Evolutionary conservation across 2,113 vertebrate species (phyloP).

Genomic region (Salvelinus alpinus): DNA sequence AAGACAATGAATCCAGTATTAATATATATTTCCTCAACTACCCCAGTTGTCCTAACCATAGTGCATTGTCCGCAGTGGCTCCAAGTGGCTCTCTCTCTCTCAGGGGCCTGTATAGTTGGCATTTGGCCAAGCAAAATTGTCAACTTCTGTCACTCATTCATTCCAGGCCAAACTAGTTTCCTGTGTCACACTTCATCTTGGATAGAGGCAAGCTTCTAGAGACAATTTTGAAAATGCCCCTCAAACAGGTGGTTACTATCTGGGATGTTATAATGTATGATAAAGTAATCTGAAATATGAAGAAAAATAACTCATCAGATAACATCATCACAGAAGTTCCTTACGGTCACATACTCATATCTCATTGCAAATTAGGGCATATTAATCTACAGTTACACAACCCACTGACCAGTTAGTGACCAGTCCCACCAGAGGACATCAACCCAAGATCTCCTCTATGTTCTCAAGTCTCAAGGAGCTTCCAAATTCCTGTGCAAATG

Average conservation of each 20-base stretch:
- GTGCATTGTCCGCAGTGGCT: too few relatives aligned
- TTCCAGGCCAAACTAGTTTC: constrained; percentile 25
- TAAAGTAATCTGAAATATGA: background rate
- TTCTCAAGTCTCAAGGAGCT: constrained; percentile 88
- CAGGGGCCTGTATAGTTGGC: background rate
- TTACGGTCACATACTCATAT: background rate
- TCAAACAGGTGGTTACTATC: too few relatives aligned
- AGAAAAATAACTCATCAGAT: background rate
- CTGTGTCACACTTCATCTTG: background rate
- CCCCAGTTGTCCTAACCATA: background rate
- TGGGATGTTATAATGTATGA: background rate
- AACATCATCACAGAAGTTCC: background rate
- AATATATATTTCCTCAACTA: background rate
- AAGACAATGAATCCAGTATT: too few relatives aligned
- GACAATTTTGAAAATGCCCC: too few relatives aligned
- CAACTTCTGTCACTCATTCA: background rate
- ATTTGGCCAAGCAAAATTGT: background rate
- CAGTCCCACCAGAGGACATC: constrained; percentile 62
- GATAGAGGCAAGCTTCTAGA: constrained; percentile 21
- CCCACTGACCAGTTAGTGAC: constrained; percentile 51
- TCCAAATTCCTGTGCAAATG: constrained; percentile 95
- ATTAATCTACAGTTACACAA: constrained; percentile 46
- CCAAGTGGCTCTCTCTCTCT: background rate
- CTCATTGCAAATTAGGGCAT: background rate
- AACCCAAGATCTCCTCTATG: constrained; percentile 73